Conservation (phyloP, 1,140 invertebrate genomes). For the Vollenhovia emeryi region DNA sequence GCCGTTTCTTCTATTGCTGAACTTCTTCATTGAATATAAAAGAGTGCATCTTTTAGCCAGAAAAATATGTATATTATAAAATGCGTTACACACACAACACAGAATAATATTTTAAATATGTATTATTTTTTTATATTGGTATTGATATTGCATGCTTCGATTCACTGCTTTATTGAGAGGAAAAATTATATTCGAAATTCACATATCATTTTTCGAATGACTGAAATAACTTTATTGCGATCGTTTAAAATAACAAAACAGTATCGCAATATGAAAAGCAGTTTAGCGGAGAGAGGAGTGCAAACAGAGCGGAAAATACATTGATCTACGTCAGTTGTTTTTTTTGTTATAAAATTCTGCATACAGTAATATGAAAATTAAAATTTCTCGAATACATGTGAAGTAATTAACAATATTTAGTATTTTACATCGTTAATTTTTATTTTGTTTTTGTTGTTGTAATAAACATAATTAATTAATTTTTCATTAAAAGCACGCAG, state of each 20-base stretch:
- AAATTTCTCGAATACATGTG: constrained; percentile 22
- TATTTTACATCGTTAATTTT: not conserved
- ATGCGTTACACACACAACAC: not conserved
- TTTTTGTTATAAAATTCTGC: constrained; percentile 53
- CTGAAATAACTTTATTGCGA: not conserved
- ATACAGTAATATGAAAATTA: constrained; percentile 38
- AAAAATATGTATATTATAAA: constrained; percentile 1
- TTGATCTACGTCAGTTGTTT: constrained; percentile 35
- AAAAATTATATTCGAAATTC: constrained; percentile 1
- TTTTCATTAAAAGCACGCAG: not conserved
- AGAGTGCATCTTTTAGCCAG: not conserved
- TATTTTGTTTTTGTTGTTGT: not conserved
- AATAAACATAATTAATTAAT: not conserved
- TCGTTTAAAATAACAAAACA: constrained; percentile 44
- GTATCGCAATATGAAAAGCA: constrained; percentile 25
- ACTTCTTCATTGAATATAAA: constrained; percentile 36
- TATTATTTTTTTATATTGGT: not conserved
- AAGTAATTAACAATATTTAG: not conserved
- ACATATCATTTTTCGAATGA: constrained; percentile 11
- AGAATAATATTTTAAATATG: not conserved
- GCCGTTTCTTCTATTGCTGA: not conserved
- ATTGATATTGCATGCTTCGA: not conserved
- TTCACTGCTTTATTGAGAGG: not conserved
- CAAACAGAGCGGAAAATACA: constrained; percentile 42
- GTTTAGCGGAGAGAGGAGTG: constrained; percentile 19